Evolutionary conservation across 2,888 invertebrate species (phyloP), one percentile per base, ranked within the genome.

Genomic region (Arge pagana): DNA sequence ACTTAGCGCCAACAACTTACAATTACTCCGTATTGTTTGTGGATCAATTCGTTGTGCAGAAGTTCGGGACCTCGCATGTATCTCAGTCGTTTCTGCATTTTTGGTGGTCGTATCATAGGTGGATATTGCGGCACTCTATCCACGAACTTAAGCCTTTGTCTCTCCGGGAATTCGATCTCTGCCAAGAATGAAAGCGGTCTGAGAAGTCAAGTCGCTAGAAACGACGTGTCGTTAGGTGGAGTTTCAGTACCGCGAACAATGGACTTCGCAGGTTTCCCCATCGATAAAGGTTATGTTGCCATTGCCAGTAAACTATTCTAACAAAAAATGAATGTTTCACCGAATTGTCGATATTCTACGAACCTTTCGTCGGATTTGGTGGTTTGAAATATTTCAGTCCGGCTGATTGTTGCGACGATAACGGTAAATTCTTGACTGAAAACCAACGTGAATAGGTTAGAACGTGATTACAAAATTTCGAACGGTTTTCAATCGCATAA

Each of bases 1-100:
- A 19, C 16, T 28, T 10, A 24, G 5, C 1, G n/a, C n/a, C n/a
- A n/a, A n/a, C n/a, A n/a, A 78, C 84, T 80, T 79, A 94, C 94
- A 76, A 96, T 82, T 58, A 99, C 87, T 35, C 96, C 99, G 82
- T 85, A 99, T 69, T 99, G 97, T 68, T 91, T 88, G 66, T 96
- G 88, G 54, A 93, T 81, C 8, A 99, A 79, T 48, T 84, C 83
- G 63, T 89, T 97, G 67, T 98, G 96, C 18, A 94, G 72, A 4
- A 73, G 58, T 77, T 98, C 98, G 0, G 96, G 95, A 0, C 97
- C 97, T 71, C 96, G 81, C 90, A 96, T 94, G 30, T 88, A 84
- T n/a, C 83, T 80, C 2, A 95, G 77, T 48, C 83, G 82, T 69
- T 93, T 96, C 60, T 87, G 87, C 90, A 92, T 93, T 79, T 92